Conservation (phyloP, 2,797 vertebrate species). For the Coregonus ussuriensis region DNA sequence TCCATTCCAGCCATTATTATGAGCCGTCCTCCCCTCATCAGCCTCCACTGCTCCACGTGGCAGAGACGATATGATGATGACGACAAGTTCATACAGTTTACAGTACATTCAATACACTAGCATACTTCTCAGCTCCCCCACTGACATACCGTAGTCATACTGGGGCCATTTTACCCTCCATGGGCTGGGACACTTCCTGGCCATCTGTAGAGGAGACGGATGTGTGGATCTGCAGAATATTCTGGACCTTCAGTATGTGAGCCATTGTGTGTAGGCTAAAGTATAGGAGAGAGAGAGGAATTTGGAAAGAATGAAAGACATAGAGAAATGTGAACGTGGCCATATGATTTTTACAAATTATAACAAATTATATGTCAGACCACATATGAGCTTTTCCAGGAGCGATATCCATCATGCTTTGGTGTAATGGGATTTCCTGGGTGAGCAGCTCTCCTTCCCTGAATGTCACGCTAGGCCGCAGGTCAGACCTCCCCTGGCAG, state of each 20-base stretch:
- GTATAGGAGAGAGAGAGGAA: conserved; percentile 8
- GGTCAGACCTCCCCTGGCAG: conserved; percentile 76
- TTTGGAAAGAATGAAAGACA: conserved; percentile 55
- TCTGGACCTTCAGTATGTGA: conserved; percentile 17
- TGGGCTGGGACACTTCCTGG: neutral
- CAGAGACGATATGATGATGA: neutral
- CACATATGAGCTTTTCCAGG: conserved; percentile 69
- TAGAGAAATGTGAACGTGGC: conserved; percentile 60
- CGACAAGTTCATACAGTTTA: neutral
- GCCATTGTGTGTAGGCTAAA: conserved; percentile 12
- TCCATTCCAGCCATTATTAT: too few relatives aligned
- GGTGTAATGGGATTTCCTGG: conserved; percentile 79
- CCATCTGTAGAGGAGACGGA: neutral
- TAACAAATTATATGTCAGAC: conserved; percentile 79
- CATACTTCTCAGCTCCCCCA: neutral
- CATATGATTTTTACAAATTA: conserved; percentile 68
- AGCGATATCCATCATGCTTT: conserved; percentile 79
- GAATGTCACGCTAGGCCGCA: conserved; percentile 76
- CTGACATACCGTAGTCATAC: neutral
- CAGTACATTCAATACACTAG: neutral
- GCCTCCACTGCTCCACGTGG: neutral
- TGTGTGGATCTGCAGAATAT: neutral
- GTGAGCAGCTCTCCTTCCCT: conserved; percentile 75
- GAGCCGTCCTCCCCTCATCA: too few relatives aligned
- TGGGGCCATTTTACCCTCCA: neutral